These are phyloP conservation scores for Cherax destructor DNA, from an alignment of 1,140 invertebrate species.

Conservation along the genomic window DNA sequence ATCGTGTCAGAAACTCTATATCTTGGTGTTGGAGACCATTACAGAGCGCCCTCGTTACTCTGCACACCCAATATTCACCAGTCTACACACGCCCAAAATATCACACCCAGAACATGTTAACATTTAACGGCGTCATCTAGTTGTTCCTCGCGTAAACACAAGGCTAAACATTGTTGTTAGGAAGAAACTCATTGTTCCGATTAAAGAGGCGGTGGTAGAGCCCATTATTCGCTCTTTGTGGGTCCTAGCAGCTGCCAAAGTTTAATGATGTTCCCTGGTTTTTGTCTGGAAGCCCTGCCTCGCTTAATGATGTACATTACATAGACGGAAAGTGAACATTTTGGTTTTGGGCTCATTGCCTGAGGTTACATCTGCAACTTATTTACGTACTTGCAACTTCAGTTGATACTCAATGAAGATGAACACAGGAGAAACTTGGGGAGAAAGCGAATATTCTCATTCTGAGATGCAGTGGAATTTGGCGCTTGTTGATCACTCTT, in stretches of 20 bases:
- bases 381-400: too few relatives aligned
- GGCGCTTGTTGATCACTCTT: too few relatives aligned
- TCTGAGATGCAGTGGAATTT: too few relatives aligned
- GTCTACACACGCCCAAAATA: neutral
- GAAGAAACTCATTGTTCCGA: neutral
- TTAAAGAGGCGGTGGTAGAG: conserved; percentile 41
- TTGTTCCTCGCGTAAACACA: neutral
- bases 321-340: conserved; percentile 28
- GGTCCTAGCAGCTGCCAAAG: conserved; percentile 39
- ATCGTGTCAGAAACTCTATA: conserved; percentile 23
- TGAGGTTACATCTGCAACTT: too few relatives aligned
- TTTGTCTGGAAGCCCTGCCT: conserved; percentile 43
- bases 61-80: conserved; percentile 35
- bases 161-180: neutral
- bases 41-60: conserved; percentile 49
- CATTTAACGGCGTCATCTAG: neutral
- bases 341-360: neutral
- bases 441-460: too few relatives aligned
- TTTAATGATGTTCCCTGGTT: conserved; percentile 59
- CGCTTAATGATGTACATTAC: conserved; percentile 63
- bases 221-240: conserved; percentile 32
- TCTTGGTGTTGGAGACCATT: conserved; percentile 28
- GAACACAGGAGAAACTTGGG: too few relatives aligned
- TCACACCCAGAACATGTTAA: neutral
- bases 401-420: too few relatives aligned